phyloP scores from a whole-genome alignment of 2,113 vertebrate species.

The Hemichromis elongatus region DNA sequence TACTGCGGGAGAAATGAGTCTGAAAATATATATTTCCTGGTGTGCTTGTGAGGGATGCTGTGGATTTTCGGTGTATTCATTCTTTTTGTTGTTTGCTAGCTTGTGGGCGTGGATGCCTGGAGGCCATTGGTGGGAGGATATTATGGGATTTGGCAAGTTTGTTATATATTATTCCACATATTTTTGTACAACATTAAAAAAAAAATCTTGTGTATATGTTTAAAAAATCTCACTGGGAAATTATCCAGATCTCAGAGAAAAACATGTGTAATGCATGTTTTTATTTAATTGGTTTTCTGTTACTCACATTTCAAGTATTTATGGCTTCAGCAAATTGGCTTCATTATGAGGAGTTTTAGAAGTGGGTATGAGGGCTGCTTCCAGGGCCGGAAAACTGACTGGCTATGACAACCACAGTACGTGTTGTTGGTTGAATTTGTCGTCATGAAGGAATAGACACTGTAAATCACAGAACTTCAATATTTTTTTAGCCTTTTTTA shows the following conservation, averaged over 20 bases:
- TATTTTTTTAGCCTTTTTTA: neutral
- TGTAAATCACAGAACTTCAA: neutral
- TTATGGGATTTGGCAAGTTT: conserved; percentile 1
- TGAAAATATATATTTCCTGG: neutral
- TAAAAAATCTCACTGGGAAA: neutral
- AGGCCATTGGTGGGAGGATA: neutral
- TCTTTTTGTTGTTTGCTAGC: neutral
- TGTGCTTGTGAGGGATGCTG: neutral
- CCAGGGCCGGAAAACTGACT: neutral
- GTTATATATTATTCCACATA: neutral
- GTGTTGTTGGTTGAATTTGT: conserved; percentile 10
- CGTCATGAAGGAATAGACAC: neutral
- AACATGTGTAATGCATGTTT: conserved; percentile 11
- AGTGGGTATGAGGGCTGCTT: conserved; percentile 12
- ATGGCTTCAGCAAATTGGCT: conserved; percentile 22
- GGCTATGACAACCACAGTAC: neutral
- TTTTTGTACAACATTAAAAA: neutral
- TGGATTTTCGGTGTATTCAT: neutral
- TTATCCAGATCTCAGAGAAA: neutral
- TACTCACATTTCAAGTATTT: conserved; percentile 33
- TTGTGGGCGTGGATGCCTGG: neutral
- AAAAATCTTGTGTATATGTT: neutral
- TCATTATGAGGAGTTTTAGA: conserved; percentile 26
- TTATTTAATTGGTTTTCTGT: neutral
- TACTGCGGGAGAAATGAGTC: neutral